These are phyloP conservation scores for Alviniconcha strummeri DNA, from an alignment of 2,888 invertebrate genomes.

Conservation along the genomic window DNA sequence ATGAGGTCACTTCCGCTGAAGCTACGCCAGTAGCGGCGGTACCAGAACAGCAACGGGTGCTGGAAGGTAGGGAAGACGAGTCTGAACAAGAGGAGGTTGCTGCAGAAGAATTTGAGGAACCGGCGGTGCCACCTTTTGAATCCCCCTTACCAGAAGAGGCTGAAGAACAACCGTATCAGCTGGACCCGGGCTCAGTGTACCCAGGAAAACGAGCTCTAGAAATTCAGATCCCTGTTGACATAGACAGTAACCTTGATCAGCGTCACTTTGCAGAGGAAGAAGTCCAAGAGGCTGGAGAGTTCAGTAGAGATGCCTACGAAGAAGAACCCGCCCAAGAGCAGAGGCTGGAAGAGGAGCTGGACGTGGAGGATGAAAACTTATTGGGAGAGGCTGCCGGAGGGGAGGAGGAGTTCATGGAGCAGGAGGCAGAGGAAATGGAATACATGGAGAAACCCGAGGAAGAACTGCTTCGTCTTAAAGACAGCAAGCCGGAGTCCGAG, in stretches of 20 bases:
- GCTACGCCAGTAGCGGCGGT: conserved; percentile 17
- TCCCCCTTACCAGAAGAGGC: conserved; percentile 24
- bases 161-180: conserved; percentile 41
- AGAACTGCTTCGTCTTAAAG: conserved; percentile 46
- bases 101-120: conserved; percentile 40
- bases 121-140: conserved; percentile 21
- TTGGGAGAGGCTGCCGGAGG: conserved; percentile 34
- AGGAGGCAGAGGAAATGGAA: conserved; percentile 41
- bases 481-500: conserved; percentile 44
- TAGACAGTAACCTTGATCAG: conserved; percentile 3
- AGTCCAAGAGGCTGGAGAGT: background rate
- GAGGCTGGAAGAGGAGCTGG: conserved; percentile 33
- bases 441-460: conserved; percentile 45
- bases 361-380: conserved; percentile 40
- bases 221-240: conserved; percentile 19
- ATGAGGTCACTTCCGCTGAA: conserved; percentile 25
- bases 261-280: conserved; percentile 7
- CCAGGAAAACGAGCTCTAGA: conserved; percentile 62
- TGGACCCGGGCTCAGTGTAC: conserved; percentile 49
- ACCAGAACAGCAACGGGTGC: conserved; percentile 21
- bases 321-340: conserved; percentile 35
- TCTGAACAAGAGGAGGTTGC: conserved; percentile 13
- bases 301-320: conserved; percentile 27
- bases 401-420: conserved; percentile 47
- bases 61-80: conserved; percentile 17